These are phyloP conservation scores for Drosophila sulfurigaster DNA, from an alignment of 1,140 invertebrate genomes.

Conservation along the genomic window DNA sequence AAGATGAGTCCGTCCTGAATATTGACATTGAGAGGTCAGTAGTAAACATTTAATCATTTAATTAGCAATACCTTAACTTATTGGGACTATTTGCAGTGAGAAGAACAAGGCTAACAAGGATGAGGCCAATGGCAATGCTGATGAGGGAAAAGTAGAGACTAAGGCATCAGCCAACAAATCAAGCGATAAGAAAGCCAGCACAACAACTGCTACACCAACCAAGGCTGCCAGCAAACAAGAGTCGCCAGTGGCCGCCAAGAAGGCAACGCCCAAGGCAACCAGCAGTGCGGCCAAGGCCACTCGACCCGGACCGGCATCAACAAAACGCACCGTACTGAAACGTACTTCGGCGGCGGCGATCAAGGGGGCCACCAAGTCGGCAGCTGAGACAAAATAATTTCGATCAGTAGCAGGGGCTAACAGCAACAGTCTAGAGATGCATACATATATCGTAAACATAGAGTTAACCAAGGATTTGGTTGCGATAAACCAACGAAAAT, in stretches of 20 bases:
- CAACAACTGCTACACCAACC: slow-evolving; percentile 21
- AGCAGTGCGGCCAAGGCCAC: slow-evolving; percentile 39
- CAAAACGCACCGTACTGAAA: slow-evolving; percentile 54
- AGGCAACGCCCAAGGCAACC: slow-evolving; percentile 50
- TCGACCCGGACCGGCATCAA: slow-evolving; percentile 63
- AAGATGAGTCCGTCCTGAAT: slow-evolving; percentile 88
- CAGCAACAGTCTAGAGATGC: slow-evolving; percentile 19
- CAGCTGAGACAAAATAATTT: slow-evolving; percentile 59
- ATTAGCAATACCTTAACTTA: neutral
- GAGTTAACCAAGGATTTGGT: slow-evolving; percentile 56
- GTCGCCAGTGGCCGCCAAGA: slow-evolving; percentile 40
- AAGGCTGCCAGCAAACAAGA: slow-evolving; percentile 37
- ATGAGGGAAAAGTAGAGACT: slow-evolving; percentile 51
- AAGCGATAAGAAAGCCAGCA: slow-evolving; percentile 58
- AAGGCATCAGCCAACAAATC: slow-evolving; percentile 34
- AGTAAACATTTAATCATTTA: neutral
- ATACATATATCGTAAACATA: slow-evolving; percentile 8
- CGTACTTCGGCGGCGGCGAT: slow-evolving; percentile 58
- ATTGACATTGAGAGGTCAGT: slow-evolving; percentile 84
- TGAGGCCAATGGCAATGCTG: slow-evolving; percentile 55
- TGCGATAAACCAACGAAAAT: slow-evolving; percentile 42
- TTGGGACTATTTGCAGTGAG: slow-evolving; percentile 54
- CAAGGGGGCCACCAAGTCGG: slow-evolving; percentile 60
- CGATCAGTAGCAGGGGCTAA: neutral
- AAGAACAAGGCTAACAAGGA: slow-evolving; percentile 76